These are phyloP conservation scores for Pseudochirops corinnae DNA, from an alignment of 2,797 vertebrate genomes.

Conservation along the genomic window DNA sequence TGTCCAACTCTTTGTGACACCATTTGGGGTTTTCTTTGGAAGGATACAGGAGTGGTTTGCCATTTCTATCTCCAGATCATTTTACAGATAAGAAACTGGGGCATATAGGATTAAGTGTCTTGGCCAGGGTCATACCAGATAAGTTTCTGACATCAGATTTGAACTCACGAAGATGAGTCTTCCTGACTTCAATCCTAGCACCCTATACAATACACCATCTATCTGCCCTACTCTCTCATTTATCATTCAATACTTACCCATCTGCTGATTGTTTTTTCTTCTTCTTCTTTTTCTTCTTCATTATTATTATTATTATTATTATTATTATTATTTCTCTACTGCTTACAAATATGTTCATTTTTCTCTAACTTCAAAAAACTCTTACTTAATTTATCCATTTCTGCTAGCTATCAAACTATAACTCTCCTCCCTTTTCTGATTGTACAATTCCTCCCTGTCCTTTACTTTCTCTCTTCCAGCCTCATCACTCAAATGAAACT, in stretches of 20 bases:
- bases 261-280: not conserved
- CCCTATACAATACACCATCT: no score
- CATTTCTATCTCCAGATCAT: not conserved
- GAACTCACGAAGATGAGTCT: not conserved
- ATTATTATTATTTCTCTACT: no score
- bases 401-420: no score
- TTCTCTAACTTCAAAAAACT: not conserved
- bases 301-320: no score
- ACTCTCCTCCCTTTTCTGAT: not conserved
- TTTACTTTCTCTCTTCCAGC: not conserved
- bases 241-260: not conserved
- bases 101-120: not conserved
- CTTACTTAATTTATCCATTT: no score
- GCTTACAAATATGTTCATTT: not conserved
- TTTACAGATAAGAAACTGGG: not conserved
- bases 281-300: no score
- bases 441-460: not conserved
- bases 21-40: not conserved
- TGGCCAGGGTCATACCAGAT: not conserved
- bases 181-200: no score
- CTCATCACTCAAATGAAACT: not conserved
- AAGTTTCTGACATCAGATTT: not conserved
- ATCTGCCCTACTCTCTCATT: no score
- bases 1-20: not conserved
- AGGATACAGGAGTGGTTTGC: not conserved